These are phyloP conservation scores for Caenorhabditis sulstoni DNA, from an alignment of 2,888 invertebrate genomes.

Conservation along the genomic window DNA sequence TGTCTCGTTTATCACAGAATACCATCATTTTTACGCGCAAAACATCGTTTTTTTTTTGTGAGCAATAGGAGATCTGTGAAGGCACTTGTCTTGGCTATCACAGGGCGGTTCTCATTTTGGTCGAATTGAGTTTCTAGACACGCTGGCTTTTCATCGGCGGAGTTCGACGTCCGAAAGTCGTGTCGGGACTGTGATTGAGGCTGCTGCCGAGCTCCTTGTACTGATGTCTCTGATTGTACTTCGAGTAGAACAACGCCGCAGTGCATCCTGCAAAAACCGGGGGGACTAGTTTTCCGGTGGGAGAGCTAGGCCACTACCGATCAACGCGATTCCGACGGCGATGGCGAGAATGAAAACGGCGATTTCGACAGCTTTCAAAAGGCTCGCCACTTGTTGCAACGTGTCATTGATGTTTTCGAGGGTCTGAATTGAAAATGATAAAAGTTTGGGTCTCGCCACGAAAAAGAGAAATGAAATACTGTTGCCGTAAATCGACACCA, in stretches of 20 bases:
- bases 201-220: constrained; percentile 36
- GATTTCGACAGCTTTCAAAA: constrained; percentile 63
- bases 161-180: constrained; percentile 16
- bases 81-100: constrained; percentile 3
- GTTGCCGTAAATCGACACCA: no score
- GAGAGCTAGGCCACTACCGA: no score
- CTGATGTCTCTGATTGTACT: constrained; percentile 62
- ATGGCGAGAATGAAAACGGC: constrained; percentile 64
- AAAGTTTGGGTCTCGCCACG: neutral
- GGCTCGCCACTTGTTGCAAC: constrained; percentile 57
- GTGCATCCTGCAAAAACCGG: constrained; percentile 65
- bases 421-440: constrained; percentile 55
- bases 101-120: neutral
- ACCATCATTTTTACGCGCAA: no score
- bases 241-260: constrained; percentile 59
- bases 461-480: constrained; percentile 11
- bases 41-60: no score
- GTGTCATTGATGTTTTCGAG: constrained; percentile 66
- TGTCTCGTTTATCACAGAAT: no score
- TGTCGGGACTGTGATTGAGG: constrained; percentile 21
- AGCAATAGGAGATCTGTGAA: neutral
- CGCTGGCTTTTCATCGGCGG: constrained; percentile 23
- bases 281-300: no score
- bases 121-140: constrained; percentile 11
- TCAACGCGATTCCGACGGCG: constrained; percentile 52